Conservation (phyloP, 2,888 invertebrate species). For the Cerceris ruficornis region DNA sequence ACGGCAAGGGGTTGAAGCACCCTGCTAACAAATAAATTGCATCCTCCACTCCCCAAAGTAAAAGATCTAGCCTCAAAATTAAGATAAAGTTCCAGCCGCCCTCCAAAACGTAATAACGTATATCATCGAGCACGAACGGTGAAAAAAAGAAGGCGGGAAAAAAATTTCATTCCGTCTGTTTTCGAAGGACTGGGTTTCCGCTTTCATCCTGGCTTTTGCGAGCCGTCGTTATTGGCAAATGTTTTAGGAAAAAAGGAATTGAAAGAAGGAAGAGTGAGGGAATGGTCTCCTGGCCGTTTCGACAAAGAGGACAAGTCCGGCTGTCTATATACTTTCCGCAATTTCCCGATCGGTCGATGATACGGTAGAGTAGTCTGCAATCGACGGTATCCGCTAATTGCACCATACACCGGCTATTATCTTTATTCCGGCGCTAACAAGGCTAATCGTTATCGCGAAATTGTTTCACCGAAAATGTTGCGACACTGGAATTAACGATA, state of each 20-base stretch:
- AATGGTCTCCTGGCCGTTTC: not conserved
- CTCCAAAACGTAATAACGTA: too few species aligned
- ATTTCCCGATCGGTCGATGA: conserved; percentile 29
- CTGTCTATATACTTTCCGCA: conserved; percentile 11
- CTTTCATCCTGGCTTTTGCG: not conserved
- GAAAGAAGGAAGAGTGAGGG: not conserved
- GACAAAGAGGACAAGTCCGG: not conserved
- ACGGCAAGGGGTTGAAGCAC: too few species aligned
- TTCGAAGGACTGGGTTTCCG: conserved; percentile 4
- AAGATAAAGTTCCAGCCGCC: too few species aligned
- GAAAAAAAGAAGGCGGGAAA: not conserved
- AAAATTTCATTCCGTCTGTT: conserved; percentile 8
- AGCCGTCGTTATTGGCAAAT: conserved; percentile 15
- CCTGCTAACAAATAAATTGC: too few species aligned
- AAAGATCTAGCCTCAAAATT: too few species aligned
- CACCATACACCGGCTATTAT: conserved; percentile 12
- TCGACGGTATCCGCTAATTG: conserved; percentile 23
- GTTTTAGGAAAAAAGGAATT: not conserved
- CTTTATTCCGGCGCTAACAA: not conserved
- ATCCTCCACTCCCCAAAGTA: too few species aligned
- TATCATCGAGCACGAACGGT: too few species aligned
- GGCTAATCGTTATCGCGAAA: too few species aligned
- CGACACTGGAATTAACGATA: too few species aligned
- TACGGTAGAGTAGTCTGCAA: not conserved
- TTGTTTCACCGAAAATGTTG: too few species aligned